Base-by-base conservation (phyloP, 2,888 invertebrate genomes). In the Ophion slaviceki region DNA sequence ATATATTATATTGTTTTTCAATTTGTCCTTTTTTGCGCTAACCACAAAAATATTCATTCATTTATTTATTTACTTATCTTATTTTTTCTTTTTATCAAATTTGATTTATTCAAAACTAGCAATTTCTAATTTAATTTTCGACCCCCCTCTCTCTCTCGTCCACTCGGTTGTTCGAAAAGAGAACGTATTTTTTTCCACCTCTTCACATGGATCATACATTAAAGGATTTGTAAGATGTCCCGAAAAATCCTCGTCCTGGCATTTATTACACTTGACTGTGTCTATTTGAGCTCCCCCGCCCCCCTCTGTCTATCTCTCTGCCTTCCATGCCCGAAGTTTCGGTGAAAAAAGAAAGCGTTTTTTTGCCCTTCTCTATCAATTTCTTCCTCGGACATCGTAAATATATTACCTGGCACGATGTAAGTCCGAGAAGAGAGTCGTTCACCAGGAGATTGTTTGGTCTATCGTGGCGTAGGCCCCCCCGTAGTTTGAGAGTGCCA, bases 401-500 rank as follows among this genome's bases (percentile, higher is more conserved):
- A 79, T 79, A 79, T 70, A 62, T 68, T 76, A 64, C 62, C 61
- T 17, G 53, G 75, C 11, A 24, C 40, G 40, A 36, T 40, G 68
- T 24, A 45, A 36, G 66, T 36, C 53, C 66, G 11, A 74, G 70
- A 72, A 72, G 72, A 62, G 70, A 62, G 28, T 78, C 67, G 67
- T 78, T 68, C 36, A 77, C 68, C 17, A 74, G 20, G 47, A 79
- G 62, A 70, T 62, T 68, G 80, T 67, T 67, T 81, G 74, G 80
- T 66, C 67, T 64, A 68, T 76, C 64, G 24, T 40, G 14, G 72
- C 45, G 59, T 32, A 59, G 72, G 53, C 72, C 72, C 75, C 80
- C 84, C 80, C 84, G 80, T 75, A 71, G 80, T 80, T 80, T 66
- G 11, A 32, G 70, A 76, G 80, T 24, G 57, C 57, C 11, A 20